Conservation (phyloP, 2,797 vertebrate species). For the Karalla daura region DNA sequence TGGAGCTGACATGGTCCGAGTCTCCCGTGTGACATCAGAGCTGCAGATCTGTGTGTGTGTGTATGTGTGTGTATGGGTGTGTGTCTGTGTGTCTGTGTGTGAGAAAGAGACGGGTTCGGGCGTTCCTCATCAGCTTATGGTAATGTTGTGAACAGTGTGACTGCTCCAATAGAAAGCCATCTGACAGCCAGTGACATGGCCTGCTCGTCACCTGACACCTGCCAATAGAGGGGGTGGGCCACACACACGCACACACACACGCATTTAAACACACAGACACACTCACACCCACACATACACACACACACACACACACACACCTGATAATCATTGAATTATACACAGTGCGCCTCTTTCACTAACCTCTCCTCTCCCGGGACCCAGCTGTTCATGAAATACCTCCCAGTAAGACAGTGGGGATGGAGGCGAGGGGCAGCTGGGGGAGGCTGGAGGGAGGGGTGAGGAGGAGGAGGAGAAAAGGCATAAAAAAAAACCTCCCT, state of each 20-base stretch:
- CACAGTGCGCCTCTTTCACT: constrained; percentile 86
- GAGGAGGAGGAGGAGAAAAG: constrained; percentile 55
- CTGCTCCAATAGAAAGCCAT: constrained; percentile 81
- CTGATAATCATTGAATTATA: constrained; percentile 89
- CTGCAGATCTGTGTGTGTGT: constrained; percentile 56
- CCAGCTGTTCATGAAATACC: constrained; percentile 95
- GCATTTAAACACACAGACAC: constrained; percentile 15
- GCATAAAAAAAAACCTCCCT: constrained; percentile 71
- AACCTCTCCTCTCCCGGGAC: constrained; percentile 86
- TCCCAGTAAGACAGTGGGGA: constrained; percentile 83
- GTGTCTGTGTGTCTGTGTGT: no score
- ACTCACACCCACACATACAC: constrained; percentile 39
- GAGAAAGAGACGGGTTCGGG: constrained; percentile 52
- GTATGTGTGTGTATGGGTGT: no score
- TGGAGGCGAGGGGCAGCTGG: constrained; percentile 70
- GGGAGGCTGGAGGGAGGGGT: constrained; percentile 52
- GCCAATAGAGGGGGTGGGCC: constrained; percentile 77
- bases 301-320: constrained; percentile 57
- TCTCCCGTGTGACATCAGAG: constrained; percentile 56
- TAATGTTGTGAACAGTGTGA: constrained; percentile 79
- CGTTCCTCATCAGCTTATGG: constrained; percentile 80
- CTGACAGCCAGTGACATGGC: constrained; percentile 84
- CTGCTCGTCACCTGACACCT: constrained; percentile 86
- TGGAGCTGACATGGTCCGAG: constrained; percentile 39
- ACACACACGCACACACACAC: constrained; percentile 36